Base-by-base conservation (phyloP, 2,113 vertebrate species). In the Abramis brama region DNA sequence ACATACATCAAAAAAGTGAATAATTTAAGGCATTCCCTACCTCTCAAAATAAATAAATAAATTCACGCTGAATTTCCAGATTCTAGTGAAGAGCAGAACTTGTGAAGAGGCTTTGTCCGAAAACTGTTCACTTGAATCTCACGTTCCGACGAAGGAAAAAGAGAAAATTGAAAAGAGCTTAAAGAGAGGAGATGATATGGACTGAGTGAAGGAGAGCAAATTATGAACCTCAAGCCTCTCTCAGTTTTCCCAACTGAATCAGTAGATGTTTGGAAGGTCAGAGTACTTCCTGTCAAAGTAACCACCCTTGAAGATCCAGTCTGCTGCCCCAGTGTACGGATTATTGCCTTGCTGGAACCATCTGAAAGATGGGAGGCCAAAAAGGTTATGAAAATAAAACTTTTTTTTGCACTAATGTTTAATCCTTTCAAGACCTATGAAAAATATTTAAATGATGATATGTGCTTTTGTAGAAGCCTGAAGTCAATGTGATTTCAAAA, bases 271-370 rank as follows among this genome's bases (percentile, higher is more conserved):
- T 60, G 97, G 97, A 93, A 96, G 97, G 94, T 97, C 94, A 36
- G 95, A 94, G 94, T 97, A 99, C 82, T 96, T 96, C 91, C 97
- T 96, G 91, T 99, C 97, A 89, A 98, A 99, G 95, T 99, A 99
- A 86, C 96, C 96, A 62, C 97, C 97, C 11, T 95, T 92, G 89
- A 97, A 99, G 70, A 97, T 91, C 98, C 97, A 99, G 86, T 99
- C 98, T 77, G 96, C 91, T 0, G 95, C 93, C 89, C 96, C 96
- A 1, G 95, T 97, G 86, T 97, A 92, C 1, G 96, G 96, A 92
- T 99, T 99, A 47, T 89, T 94, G 90, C 96, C 97, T 89, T 94
- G 94, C 88, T 93, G 93, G 90, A 99, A 99, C 98, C 98, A 99
- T 89, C 98, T 99, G 93, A 71, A 89, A 66, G 90, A 57, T 27